These are phyloP conservation scores for Monopis laevigella DNA, from an alignment of 2,888 invertebrate species.

Conservation along the genomic window DNA sequence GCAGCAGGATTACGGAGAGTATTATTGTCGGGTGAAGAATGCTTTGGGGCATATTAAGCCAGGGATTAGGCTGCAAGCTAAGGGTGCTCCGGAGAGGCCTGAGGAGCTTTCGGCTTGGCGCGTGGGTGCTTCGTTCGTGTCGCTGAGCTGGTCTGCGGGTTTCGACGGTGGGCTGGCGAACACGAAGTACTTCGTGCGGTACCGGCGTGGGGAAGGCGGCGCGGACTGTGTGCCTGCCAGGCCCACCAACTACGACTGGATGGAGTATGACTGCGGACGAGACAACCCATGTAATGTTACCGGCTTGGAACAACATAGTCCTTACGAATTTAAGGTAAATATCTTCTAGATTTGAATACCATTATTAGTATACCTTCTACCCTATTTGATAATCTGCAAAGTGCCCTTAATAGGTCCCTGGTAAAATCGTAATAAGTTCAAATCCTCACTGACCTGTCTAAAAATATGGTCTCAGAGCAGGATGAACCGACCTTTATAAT, in stretches of 20 bases:
- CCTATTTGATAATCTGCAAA: no score
- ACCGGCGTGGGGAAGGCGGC: conserved; percentile 70
- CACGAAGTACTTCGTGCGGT: conserved; percentile 89
- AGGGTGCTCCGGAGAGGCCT: conserved; percentile 88
- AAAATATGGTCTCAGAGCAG: no score
- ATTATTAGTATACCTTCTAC: no score
- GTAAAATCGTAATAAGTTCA: no score
- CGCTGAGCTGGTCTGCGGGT: conserved; percentile 87
- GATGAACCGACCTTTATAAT: no score
- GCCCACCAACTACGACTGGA: conserved; percentile 73
- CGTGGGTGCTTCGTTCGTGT: conserved; percentile 81
- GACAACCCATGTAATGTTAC: conserved; percentile 90
- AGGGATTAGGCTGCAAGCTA: conserved; percentile 82
- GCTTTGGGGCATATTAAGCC: conserved; percentile 80
- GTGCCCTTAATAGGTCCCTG: no score
- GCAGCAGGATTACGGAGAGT: conserved; percentile 90
- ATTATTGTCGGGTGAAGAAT: conserved; percentile 88
- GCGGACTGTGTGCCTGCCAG: conserved; percentile 38
- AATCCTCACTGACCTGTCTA: no score
- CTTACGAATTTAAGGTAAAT: conserved; percentile 84
- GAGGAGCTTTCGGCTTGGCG: conserved; percentile 75
- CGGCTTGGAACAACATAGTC: conserved; percentile 85
- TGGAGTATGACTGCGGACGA: conserved; percentile 85
- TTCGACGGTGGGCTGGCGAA: conserved; percentile 90
- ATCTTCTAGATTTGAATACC: background rate